These are phyloP conservation scores for Sporophila hypoxantha DNA, from an alignment of 2,113 vertebrate species.

Conservation along the genomic window DNA sequence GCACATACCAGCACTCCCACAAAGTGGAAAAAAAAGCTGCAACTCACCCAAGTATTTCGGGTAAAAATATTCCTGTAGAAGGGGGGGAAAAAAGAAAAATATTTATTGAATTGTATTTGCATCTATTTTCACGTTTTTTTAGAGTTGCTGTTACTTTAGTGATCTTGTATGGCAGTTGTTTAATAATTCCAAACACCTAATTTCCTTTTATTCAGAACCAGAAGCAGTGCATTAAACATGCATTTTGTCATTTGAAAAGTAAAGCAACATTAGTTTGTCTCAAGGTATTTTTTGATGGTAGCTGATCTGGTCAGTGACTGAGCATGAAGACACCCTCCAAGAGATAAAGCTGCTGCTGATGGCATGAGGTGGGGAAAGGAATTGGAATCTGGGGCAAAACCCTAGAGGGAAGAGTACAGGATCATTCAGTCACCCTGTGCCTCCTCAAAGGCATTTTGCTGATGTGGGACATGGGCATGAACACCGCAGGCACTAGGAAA, in stretches of 20 bases:
- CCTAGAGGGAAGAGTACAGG: background rate
- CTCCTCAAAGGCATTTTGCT: background rate
- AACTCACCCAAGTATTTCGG: slow-evolving; percentile 91
- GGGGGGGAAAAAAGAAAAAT: background rate
- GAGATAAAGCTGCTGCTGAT: background rate
- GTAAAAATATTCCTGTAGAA: slow-evolving; percentile 90
- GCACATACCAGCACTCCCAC: background rate
- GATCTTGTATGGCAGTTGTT: background rate
- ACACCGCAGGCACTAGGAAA: background rate
- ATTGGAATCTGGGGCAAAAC: background rate
- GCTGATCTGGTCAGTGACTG: background rate
- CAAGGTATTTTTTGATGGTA: background rate
- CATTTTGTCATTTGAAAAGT: background rate
- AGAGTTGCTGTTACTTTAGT: background rate
- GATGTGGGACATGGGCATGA: background rate
- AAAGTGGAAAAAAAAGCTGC: background rate
- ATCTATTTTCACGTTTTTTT: background rate
- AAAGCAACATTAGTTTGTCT: background rate
- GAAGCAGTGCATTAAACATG: background rate
- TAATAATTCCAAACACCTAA: background rate
- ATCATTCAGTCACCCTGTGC: background rate
- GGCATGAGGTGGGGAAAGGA: background rate
- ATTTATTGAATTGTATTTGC: background rate
- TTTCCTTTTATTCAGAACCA: background rate
- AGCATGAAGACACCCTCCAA: background rate